Evolutionary conservation across 2,888 invertebrate genomes (phyloP), one percentile per base, ranked within the genome.

Genomic region (Tenthredo livida): DNA sequence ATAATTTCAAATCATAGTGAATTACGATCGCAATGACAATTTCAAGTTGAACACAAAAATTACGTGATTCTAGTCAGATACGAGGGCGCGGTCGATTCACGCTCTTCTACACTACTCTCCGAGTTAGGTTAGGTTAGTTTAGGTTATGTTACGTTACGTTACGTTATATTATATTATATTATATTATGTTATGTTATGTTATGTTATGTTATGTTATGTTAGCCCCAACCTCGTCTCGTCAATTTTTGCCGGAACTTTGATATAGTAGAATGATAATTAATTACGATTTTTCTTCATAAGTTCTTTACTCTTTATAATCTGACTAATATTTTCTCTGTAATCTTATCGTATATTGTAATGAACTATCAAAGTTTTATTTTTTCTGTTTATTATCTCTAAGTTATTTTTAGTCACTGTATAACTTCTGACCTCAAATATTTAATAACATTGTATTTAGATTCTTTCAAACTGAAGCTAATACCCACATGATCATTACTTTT

Each of bases 31-130:
- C 61, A 61, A 61, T 61, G 80, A 80, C 40, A 7, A 43, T 4
- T 43, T 1, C 25, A 40, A 37, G 58, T 61, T 33, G 37, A 40
- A 61, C 37, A 37, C 37, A 37, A 58, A 58, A 21, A 80, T 80
- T 61, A 80, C 80, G 80, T 58, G 80, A 61, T 80, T 61, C 37
- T 21, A 40, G 58, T 40, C 80, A 43, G 80, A 80, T 80, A 37
- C 12, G 61, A 80, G 80, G 80, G 80, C 61, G 80, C 80, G 80
- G 80, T 80, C 61, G 58, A 58, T 61, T 80, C 78, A 37, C 61
- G 6, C 21, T 58, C 61, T 80, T 37, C 47, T 75, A 29, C 37
- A 1, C 29, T 61, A 10, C 61, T 7, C 58, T 17, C 37, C 37
- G 12, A 17, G 15, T 61, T 75, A 75, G 29, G 6, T 67, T 61